A percentile compares a stretch with the other conserved stretches of the same genome.
These are phyloP conservation scores for Oreonectes daqikongensis DNA, from an alignment of 2,797 vertebrate species.

Conservation along the genomic window DNA sequence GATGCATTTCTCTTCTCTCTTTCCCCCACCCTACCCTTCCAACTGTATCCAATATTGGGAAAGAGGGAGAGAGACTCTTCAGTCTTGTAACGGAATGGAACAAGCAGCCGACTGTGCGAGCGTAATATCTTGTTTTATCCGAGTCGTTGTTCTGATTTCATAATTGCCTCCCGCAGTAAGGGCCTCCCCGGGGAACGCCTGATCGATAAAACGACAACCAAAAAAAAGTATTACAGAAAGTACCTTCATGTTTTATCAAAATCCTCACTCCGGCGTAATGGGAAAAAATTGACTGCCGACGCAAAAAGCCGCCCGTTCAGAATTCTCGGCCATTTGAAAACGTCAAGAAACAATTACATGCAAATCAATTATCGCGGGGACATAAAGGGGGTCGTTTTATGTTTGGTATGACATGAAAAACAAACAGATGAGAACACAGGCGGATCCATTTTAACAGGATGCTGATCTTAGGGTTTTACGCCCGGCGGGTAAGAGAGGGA, in stretches of 20 bases:
- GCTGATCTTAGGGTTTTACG: constrained; percentile 40
- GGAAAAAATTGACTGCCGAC: constrained; percentile 49
- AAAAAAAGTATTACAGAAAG: constrained; percentile 67
- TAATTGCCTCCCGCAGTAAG: constrained; percentile 65
- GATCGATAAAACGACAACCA: constrained; percentile 64
- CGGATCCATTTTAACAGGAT: constrained; percentile 33
- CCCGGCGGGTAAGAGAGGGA: constrained; percentile 30
- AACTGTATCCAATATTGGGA: constrained; percentile 55
- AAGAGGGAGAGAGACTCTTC: constrained; percentile 53
- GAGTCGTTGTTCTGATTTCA: constrained; percentile 62
- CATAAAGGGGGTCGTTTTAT: constrained; percentile 27
- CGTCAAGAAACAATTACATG: constrained; percentile 48
- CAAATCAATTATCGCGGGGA: constrained; percentile 47
- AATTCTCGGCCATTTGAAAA: constrained; percentile 10
- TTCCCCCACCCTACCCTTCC: constrained; percentile 33
- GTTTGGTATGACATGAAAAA: constrained; percentile 22
- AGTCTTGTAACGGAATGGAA: constrained; percentile 57
- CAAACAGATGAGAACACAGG: constrained; percentile 26
- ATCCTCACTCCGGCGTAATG: constrained; percentile 60
- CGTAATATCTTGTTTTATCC: constrained; percentile 67
- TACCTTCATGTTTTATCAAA: constrained; percentile 68
- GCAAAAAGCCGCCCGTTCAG: constrained; percentile 46
- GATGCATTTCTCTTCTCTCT: constrained; percentile 33
- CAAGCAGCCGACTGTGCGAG: constrained; percentile 58
- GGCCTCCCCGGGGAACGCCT: constrained; percentile 55